Evolutionary conservation across 2,888 invertebrate genomes (phyloP), one percentile per base, ranked within the genome.

Genomic region (Nowickia ferox): DNA sequence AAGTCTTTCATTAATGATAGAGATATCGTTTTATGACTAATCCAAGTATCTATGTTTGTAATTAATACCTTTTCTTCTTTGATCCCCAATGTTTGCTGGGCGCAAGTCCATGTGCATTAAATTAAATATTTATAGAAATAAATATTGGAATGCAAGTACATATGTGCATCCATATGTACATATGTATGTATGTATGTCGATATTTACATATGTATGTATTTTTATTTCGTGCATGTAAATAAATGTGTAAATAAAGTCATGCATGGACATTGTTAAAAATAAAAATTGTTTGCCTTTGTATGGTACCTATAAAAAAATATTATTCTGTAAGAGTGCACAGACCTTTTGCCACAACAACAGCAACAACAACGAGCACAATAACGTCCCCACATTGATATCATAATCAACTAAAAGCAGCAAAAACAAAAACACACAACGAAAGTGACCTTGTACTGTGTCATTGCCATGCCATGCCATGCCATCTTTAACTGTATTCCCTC

Each of bases 361-460:
- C 44, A 78, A 61, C 61, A 82, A 59, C 48, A 77, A 61, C 42
- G 19, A 42, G 1, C 68, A 51, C 17, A 84, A 61, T 59, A 65
- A 71, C 61, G 65, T 51, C 48, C 61, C 40, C 69, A 77, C 66
- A 59, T 77, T 79, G 69, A 79, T 86, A 86, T 80, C 80, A 86
- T 81, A 84, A 84, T 79, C 84, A 74, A 82, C 57, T 68, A 63
- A 55, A 30, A 69, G 66, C 44, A 74, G 55, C 74, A 51, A 53
- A 53, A 71, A 80, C 38, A 71, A 75, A 53, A 83, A 69, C 53
- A 69, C 81, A 81, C 78, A 78, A 46, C 63, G 76, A 85, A 86
- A 86, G 83, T 86, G 86, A 86, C 86, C 86, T 86, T 86, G 86
- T 86, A 86, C 83, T 77, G 86, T 83, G 86, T 83, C 86, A 86